phyloP scores from a whole-genome alignment of 2,888 invertebrate genomes.

The Acronicta aceris region DNA sequence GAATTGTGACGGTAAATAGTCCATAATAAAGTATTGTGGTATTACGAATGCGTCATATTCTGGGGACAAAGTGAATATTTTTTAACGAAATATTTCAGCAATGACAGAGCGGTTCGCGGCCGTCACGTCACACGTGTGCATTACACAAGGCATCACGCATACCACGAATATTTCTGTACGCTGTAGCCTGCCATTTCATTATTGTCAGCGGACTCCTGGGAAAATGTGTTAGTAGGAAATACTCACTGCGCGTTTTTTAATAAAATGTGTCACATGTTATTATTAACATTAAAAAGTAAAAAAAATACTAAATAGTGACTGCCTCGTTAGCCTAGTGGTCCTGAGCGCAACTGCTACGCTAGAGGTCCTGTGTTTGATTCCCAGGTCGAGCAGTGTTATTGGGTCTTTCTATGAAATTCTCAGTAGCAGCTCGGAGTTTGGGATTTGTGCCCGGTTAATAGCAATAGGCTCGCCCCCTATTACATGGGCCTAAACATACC shows the following conservation, averaged over 20 bases:
- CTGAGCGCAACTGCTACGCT: too few species aligned
- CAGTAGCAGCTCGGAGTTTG: too few species aligned
- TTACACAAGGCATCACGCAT: constrained; percentile 49
- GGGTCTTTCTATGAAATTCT: too few species aligned
- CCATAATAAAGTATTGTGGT: constrained; percentile 51
- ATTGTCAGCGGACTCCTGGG: constrained; percentile 51
- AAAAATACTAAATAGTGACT: too few species aligned
- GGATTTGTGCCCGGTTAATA: too few species aligned
- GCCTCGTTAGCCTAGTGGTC: too few species aligned
- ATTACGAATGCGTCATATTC: constrained; percentile 31
- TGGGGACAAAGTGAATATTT: constrained; percentile 56
- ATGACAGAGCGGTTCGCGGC: constrained; percentile 46
- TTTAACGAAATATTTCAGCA: constrained; percentile 59
- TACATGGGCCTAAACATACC: too few species aligned
- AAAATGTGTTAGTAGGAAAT: constrained; percentile 46
- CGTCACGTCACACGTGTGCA: constrained; percentile 42
- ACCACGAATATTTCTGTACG: constrained; percentile 58
- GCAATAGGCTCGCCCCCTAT: too few species aligned
- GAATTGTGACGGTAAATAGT: constrained; percentile 21
- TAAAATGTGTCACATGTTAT: constrained; percentile 11
- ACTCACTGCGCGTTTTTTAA: constrained; percentile 28
- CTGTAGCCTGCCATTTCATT: constrained; percentile 60
- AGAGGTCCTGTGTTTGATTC: too few species aligned
- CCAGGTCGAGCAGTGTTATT: too few species aligned
- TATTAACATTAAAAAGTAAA: constrained; percentile 6